Evolutionary conservation across 2,113 vertebrate genomes (phyloP).

Genomic region (Pteropus alecto): DNA sequence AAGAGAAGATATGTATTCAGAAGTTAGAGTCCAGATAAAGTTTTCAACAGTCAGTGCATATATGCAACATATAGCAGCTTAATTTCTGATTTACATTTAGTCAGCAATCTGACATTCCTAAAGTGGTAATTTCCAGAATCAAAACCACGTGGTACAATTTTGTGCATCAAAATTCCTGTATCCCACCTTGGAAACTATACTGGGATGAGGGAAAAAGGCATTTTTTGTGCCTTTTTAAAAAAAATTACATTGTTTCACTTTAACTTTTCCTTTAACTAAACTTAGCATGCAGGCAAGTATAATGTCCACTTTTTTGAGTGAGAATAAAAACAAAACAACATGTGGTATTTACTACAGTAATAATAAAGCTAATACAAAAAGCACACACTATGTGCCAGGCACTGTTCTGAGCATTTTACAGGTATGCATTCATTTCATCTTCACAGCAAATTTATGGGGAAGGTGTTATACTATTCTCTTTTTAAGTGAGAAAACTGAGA

Average conservation of each 20-base stretch:
- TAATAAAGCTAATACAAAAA: neutral
- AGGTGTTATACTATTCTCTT: neutral
- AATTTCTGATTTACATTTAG: neutral
- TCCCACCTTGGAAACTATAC: neutral
- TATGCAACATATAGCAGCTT: neutral
- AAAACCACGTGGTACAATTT: neutral
- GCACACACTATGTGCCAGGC: neutral
- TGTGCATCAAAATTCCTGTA: neutral
- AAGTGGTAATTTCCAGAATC: neutral
- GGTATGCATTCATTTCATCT: neutral
- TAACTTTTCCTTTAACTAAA: slow-evolving; percentile 52
- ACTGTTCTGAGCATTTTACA: neutral
- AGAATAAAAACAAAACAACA: slow-evolving; percentile 4
- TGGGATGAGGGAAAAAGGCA: rapidly evolving
- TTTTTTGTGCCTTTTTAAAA: neutral
- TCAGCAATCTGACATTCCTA: slow-evolving; percentile 30
- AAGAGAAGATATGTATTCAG: neutral
- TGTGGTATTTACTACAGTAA: neutral
- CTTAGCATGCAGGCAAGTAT: neutral
- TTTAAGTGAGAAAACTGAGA: neutral
- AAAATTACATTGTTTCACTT: slow-evolving; percentile 14
- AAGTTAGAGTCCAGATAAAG: neutral
- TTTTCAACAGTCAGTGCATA: neutral
- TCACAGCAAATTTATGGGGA: neutral
- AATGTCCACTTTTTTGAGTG: neutral